These are phyloP conservation scores for Caradrina clavipalpis DNA, from an alignment of 2,888 invertebrate species.

Conservation along the genomic window DNA sequence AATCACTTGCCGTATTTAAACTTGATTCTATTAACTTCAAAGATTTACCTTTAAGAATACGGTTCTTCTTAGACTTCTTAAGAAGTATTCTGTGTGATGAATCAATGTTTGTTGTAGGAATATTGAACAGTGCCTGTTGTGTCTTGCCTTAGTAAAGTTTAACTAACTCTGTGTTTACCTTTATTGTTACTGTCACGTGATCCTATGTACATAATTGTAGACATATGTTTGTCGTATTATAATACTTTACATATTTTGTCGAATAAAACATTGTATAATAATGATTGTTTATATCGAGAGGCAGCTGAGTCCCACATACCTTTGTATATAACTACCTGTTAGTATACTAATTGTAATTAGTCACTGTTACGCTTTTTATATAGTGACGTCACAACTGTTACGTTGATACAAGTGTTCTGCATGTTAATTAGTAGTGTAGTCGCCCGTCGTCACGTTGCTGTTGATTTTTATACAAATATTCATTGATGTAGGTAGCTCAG, in stretches of 20 bases:
- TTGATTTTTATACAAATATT: slow-evolving; percentile 64
- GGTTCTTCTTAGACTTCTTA: slow-evolving; percentile 21
- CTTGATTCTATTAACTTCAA: slow-evolving; percentile 5
- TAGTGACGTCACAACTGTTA: slow-evolving; percentile 63
- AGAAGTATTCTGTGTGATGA: slow-evolving; percentile 40
- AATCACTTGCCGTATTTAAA: slow-evolving; percentile 32
- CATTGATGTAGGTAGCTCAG: slow-evolving; percentile 57
- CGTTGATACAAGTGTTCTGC: slow-evolving; percentile 72
- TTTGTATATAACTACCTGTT: slow-evolving; percentile 53
- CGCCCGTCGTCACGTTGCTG: slow-evolving; percentile 52
- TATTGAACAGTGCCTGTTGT: slow-evolving; percentile 71
- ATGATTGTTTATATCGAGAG: slow-evolving; percentile 51
- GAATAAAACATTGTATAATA: slow-evolving; percentile 54
- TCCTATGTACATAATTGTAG: slow-evolving; percentile 63
- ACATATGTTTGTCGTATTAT: slow-evolving; percentile 32
- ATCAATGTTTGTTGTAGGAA: slow-evolving; percentile 49
- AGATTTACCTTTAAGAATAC: slow-evolving; percentile 11
- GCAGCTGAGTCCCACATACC: slow-evolving; percentile 50
- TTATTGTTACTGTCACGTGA: slow-evolving; percentile 54
- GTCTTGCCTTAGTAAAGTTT: slow-evolving; percentile 78
- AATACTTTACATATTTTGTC: slow-evolving; percentile 48
- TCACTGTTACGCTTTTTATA: slow-evolving; percentile 53
- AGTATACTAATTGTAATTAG: slow-evolving; percentile 33
- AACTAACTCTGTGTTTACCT: slow-evolving; percentile 60
- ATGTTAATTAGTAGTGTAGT: slow-evolving; percentile 56